phyloP scores from a whole-genome alignment of 2,113 vertebrate genomes.

The chimpanzee (Pan troglodytes) region NHGRI_mPanTro3-v2.1_pri NC_072421.2:62010001-62010500 shows the following conservation, averaged over 20 bases:
- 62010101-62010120: neutral
- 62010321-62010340: neutral
- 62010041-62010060: neutral
- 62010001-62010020: neutral
- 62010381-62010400: neutral
- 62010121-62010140: neutral
- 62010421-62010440: neutral
- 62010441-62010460: neutral
- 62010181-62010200: neutral
- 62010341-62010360: neutral
- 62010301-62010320: neutral
- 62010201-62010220: conserved; percentile 3
- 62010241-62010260: neutral
- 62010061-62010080: neutral
- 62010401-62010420: neutral
- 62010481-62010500: neutral
- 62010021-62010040: neutral
- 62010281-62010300: neutral
- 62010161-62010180: conserved; percentile 1
- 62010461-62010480: neutral
- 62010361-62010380: neutral
- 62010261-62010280: neutral
- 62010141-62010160: neutral
- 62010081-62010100: neutral
- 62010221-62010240: neutral